Evolutionary conservation across 2,797 vertebrate species (phyloP).

Genomic region (Thripadectes ignobilis): DNA sequence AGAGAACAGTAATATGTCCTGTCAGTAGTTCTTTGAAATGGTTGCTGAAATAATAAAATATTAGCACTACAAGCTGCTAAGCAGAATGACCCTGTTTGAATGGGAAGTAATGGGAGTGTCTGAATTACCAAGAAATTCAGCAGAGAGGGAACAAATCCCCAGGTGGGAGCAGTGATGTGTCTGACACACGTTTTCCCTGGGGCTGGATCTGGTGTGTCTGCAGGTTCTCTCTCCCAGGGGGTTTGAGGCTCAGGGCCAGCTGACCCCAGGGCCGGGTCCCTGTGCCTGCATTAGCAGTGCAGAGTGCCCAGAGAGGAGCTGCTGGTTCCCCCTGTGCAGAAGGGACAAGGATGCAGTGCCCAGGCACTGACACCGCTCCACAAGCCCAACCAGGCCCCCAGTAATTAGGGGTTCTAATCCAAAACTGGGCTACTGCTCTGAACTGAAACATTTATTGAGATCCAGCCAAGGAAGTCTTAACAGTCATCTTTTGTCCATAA

Average conservation of each 20-base stretch:
- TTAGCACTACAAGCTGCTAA: background rate
- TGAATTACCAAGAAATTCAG: background rate
- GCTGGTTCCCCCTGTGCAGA: background rate
- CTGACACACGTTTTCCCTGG: background rate
- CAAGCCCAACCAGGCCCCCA: background rate
- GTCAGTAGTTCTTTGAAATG: background rate
- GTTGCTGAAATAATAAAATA: background rate
- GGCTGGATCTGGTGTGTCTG: background rate
- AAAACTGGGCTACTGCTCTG: background rate
- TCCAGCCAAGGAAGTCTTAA: background rate
- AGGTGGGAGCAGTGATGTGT: background rate
- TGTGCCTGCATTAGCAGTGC: background rate
- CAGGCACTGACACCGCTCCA: background rate
- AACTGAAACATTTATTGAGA: background rate
- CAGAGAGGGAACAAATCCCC: background rate
- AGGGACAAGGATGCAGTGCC: background rate
- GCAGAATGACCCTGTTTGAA: background rate
- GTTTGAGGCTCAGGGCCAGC: background rate
- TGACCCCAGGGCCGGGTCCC: background rate
- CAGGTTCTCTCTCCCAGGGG: background rate
- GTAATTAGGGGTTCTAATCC: background rate
- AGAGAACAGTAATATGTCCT: background rate
- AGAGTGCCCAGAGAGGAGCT: background rate
- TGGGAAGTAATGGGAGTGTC: background rate
- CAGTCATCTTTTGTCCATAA: background rate